A percentile compares a stretch with the other conserved stretches of the same genome.
These are phyloP conservation scores for Chunga burmeisteri DNA, from an alignment of 2,113 vertebrate species.

Conservation along the genomic window DNA sequence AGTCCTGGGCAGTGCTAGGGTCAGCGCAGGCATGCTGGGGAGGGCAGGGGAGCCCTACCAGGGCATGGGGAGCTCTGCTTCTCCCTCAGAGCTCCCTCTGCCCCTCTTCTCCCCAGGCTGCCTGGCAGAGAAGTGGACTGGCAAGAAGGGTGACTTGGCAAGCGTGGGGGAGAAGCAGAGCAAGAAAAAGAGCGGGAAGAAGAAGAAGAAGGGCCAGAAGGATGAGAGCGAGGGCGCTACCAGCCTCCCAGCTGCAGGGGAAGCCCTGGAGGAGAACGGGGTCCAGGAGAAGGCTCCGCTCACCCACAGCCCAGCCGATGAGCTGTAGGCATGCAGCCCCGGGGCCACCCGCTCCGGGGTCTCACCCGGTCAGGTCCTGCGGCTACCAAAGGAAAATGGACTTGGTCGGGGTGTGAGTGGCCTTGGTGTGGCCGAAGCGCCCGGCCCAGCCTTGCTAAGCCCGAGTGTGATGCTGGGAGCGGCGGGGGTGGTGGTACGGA, in stretches of 20 bases:
- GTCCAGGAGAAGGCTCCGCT: conserved; percentile 66
- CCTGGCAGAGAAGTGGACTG: conserved; percentile 75
- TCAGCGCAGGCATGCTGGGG: accelerated
- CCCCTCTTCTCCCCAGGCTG: conserved; percentile 58
- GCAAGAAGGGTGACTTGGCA: conserved; percentile 85
- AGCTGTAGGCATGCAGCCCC: conserved; percentile 53
- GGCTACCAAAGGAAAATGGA: conserved; percentile 9
- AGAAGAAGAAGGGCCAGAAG: conserved; percentile 69
- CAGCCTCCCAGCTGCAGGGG: background rate
- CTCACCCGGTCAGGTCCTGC: background rate
- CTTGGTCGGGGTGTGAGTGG: background rate
- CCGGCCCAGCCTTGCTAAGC: background rate
- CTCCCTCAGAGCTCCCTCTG: background rate
- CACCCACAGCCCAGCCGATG: conserved; percentile 67
- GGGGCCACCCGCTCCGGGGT: accelerated
- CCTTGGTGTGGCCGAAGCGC: too few species aligned
- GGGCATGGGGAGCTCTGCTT: background rate
- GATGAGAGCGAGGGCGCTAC: background rate
- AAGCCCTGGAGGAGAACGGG: conserved; percentile 23
- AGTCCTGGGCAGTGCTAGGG: conserved; percentile 3
- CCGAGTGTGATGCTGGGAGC: background rate
- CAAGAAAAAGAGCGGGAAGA: conserved; percentile 77
- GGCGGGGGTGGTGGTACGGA: background rate
- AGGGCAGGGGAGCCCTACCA: accelerated
- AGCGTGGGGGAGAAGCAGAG: conserved; percentile 75